A percentile compares a stretch with the other conserved stretches of the same genome.
phyloP scores from a whole-genome alignment of 2,113 vertebrate genomes.

The Phylloscopus whistleri region DNA sequence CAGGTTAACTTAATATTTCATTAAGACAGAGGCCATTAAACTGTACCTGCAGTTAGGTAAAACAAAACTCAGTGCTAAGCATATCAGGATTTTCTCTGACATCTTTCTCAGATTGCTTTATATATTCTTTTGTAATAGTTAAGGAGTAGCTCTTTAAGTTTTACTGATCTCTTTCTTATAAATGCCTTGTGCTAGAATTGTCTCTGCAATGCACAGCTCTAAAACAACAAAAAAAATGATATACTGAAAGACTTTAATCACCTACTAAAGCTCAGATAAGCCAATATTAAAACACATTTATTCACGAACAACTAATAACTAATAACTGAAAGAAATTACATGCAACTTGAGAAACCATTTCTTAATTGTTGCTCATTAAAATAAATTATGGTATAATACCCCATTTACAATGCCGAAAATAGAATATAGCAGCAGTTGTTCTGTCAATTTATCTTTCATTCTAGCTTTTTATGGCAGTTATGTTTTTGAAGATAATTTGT shows the following conservation, averaged over 20 bases:
- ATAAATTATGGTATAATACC: conserved; percentile 75
- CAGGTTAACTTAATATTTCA: conserved; percentile 53
- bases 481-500: conserved; percentile 61
- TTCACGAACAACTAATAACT: conserved; percentile 72
- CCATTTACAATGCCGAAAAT: conserved; percentile 75
- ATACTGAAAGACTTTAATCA: conserved; percentile 42
- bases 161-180: neutral
- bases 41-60: neutral
- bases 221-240: neutral
- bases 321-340: conserved; percentile 77
- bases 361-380: conserved; percentile 78
- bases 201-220: neutral
- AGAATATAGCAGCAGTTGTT: conserved; percentile 71
- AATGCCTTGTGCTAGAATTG: neutral
- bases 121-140: neutral
- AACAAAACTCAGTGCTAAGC: conserved; percentile 5
- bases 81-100: conserved; percentile 15
- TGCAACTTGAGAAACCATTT: conserved; percentile 67
- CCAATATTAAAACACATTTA: conserved; percentile 71
- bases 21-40: conserved; percentile 29
- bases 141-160: neutral
- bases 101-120: neutral
- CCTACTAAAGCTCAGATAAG: conserved; percentile 49
- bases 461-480: conserved; percentile 53
- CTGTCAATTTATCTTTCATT: conserved; percentile 69